A percentile compares a stretch with the other conserved stretches of the same genome.
Evolutionary conservation across 2,888 invertebrate species (phyloP).

Genomic region (Latrodectus elegans): DNA sequence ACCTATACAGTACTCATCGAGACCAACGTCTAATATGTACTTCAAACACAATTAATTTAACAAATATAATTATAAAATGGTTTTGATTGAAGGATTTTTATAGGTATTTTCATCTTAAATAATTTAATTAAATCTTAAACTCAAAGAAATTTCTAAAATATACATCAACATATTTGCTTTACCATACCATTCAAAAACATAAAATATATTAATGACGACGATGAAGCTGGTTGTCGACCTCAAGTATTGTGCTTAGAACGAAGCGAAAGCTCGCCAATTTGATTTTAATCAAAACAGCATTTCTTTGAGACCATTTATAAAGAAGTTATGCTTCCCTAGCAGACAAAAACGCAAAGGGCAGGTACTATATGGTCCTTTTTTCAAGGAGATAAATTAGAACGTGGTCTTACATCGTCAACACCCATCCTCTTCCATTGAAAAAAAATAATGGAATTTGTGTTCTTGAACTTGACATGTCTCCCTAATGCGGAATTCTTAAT

Average conservation of each 20-base stretch:
- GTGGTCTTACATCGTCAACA: slow-evolving; percentile 48
- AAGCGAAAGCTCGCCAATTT: background rate
- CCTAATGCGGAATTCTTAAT: slow-evolving; percentile 47
- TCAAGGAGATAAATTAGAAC: slow-evolving; percentile 46
- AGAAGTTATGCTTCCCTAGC: background rate
- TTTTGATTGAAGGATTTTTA: too few relatives aligned
- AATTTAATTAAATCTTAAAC: too few relatives aligned
- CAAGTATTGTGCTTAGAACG: background rate
- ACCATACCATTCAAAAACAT: too few relatives aligned
- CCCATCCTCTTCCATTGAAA: slow-evolving; percentile 43
- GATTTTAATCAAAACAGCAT: slow-evolving; percentile 23
- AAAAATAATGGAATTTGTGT: slow-evolving; percentile 24
- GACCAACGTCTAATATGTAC: too few relatives aligned
- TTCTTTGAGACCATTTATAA: background rate
- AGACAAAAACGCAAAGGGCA: slow-evolving; percentile 30
- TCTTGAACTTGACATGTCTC: slow-evolving; percentile 55
- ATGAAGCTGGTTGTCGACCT: too few relatives aligned
- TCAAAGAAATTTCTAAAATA: too few relatives aligned
- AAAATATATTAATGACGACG: too few relatives aligned
- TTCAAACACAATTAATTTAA: too few relatives aligned
- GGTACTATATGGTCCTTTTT: slow-evolving; percentile 32
- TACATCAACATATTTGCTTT: too few relatives aligned
- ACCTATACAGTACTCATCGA: too few relatives aligned
- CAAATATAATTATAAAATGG: too few relatives aligned
- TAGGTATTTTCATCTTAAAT: too few relatives aligned